Evolutionary conservation across 2,113 vertebrate genomes (phyloP), one percentile per base, ranked within the genome.

Genomic region (Hyaena hyaena): DNA sequence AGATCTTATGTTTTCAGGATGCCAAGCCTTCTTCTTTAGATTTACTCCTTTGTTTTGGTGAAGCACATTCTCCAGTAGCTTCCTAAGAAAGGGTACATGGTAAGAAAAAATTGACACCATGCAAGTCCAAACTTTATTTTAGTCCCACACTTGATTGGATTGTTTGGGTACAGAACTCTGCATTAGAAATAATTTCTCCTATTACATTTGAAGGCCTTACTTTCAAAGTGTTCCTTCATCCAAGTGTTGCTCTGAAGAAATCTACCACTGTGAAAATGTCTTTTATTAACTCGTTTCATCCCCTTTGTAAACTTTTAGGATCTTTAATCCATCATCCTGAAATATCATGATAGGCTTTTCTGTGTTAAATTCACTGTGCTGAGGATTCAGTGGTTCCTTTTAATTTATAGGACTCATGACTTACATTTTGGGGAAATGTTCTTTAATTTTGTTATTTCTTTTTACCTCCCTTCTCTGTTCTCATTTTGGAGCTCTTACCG

Each of bases 51-150:
- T 88, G 82, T 95, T 94, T 95, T 53, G 66, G 26, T 65, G 77
- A 95, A 71, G 17, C 33, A 61, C 61, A 71, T 79, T 33, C 86
- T 84, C 53, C 85, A 50, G 74, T 23, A 21, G 63, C 68, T 50
- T 90, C 94, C 96, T 96, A 93, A 90, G 53, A 89, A 93, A 96
- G 31, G 35, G 53, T 77, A 94, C 48, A 74, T 17, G 71, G 73
- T 88, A 90, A 94, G 88, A 95, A 39, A 24, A 69, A 89, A 89
- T 58, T 48, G 68, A 95, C 39, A 83, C 4, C 10, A 55, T 39
- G 16, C 43, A 58, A 71, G 39, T 58, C 55, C 81, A 53, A 79
- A 55, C 21, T 81, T 86, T 88, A 95, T 43, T 82, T 90, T 65
- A 68, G 45, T 14, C 15, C 69, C 33, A 90, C 33, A 55, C 19